A percentile compares a stretch with the other conserved stretches of the same genome.
These are phyloP conservation scores for Xenotilapia caudafasciata DNA, from an alignment of 2,113 vertebrate genomes.

Conservation along the genomic window DNA sequence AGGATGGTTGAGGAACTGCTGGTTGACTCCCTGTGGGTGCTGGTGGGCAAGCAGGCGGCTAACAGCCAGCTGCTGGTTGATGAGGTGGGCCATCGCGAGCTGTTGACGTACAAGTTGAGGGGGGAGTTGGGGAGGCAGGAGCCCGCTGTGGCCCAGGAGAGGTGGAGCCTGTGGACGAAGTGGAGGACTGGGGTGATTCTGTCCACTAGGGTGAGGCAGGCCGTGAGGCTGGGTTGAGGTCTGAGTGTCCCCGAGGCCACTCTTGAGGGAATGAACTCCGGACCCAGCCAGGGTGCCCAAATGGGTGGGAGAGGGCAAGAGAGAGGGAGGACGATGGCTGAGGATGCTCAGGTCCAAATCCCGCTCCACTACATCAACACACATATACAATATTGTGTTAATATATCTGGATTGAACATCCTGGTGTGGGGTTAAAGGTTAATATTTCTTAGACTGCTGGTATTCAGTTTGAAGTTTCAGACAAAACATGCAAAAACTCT, in stretches of 20 bases:
- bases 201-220: slow-evolving; percentile 68
- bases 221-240: slow-evolving; percentile 14
- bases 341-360: slow-evolving; percentile 85
- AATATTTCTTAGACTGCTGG: background rate
- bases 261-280: slow-evolving; percentile 24
- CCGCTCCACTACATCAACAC: slow-evolving; percentile 80
- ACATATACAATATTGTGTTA: background rate
- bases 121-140: slow-evolving; percentile 90
- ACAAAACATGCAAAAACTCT: background rate
- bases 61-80: slow-evolving; percentile 97
- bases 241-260: background rate
- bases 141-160: slow-evolving; percentile 73
- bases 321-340: slow-evolving; percentile 78
- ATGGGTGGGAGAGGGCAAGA: slow-evolving; percentile 83
- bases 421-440: background rate
- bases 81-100: slow-evolving; percentile 97
- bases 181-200: slow-evolving; percentile 83
- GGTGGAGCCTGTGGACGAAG: slow-evolving; percentile 80
- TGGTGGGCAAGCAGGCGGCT: slow-evolving; percentile 94
- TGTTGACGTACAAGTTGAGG: slow-evolving; percentile 93
- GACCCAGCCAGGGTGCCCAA: slow-evolving; percentile 74
- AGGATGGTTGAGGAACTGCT: slow-evolving; percentile 97
- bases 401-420: background rate
- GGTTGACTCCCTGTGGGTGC: slow-evolving; percentile 93
- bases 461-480: background rate